phyloP scores from a whole-genome alignment of 2,797 vertebrate species.

The Poeciliopsis infans region DNA sequence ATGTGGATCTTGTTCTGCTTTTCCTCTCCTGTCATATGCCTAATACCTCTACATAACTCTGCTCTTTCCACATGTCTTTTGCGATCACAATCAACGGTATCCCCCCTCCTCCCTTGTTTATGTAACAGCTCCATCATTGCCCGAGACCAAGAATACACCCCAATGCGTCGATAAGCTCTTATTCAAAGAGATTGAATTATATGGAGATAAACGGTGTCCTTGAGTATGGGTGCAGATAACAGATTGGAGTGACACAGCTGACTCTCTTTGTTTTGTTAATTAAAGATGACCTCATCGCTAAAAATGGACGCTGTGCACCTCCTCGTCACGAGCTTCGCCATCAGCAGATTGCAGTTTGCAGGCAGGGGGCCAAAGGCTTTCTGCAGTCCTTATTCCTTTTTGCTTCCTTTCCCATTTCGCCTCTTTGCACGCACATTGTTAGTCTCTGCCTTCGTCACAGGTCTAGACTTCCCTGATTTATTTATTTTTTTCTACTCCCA shows the following conservation, averaged over 20 bases:
- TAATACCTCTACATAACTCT: constrained; percentile 43
- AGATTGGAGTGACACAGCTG: constrained; percentile 85
- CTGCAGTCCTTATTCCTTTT: constrained; percentile 73
- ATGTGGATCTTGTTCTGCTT: constrained; percentile 44
- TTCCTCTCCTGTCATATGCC: constrained; percentile 45
- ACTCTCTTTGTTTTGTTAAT: constrained; percentile 87
- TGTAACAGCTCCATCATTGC: constrained; percentile 74
- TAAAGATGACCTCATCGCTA: constrained; percentile 90
- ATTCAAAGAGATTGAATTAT: constrained; percentile 84
- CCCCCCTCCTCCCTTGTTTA: constrained; percentile 72
- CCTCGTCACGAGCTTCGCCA: constrained; percentile 82
- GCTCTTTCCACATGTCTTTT: constrained; percentile 40
- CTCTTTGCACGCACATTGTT: constrained; percentile 64
- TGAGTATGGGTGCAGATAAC: constrained; percentile 84
- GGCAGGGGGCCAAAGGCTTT: constrained; percentile 82
- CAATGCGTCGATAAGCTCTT: constrained; percentile 76
- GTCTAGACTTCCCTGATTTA: constrained; percentile 59
- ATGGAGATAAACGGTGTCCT: constrained; percentile 84
- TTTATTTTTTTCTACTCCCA: constrained; percentile 26
- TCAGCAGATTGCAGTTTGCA: constrained; percentile 87
- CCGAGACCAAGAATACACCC: constrained; percentile 70
- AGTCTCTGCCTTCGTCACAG: constrained; percentile 40
- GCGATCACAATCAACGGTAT: constrained; percentile 52
- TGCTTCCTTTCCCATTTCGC: constrained; percentile 69
- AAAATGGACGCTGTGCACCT: constrained; percentile 85